Base-by-base conservation (phyloP, 2,888 invertebrate genomes). In the Campopleginae sp. region DNA sequence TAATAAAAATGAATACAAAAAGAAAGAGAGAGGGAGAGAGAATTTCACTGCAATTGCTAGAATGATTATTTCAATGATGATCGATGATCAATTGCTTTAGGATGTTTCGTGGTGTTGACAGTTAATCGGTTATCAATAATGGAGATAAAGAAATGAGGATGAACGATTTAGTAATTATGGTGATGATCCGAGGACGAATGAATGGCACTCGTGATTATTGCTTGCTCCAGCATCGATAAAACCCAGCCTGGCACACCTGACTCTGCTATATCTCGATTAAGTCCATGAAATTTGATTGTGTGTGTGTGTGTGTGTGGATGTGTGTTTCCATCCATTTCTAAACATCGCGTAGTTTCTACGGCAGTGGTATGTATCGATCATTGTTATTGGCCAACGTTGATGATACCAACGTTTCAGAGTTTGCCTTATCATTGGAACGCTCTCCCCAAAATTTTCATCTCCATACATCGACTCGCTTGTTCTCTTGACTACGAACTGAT, bases 301-400 rank as follows among this genome's bases (percentile, higher is more conserved):
- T 27, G n/a, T n/a, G n/a, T n/a, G n/a, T n/a, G n/a, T n/a, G n/a
- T n/a, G n/a, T n/a, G n/a, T n/a, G n/a, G n/a, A n/a, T n/a, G n/a
- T n/a, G 58, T 58, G 14, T 27, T 27, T 8, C 8, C 31, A 31
- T 17, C 33, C n/a, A 46, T 23, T 51, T 19, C 42, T 58, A 33
- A 76, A 61, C 63, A 38, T 65, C n/a, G n/a, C n/a, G n/a, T 58
- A 70, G 19, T 72, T n/a, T 63, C 48, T 65, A 48, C 19, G 76
- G 14, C 1, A 19, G 63, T 58, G 38, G 65, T 51, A 71, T 33
- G 44, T 44, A 76, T 72, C 61, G 61, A 70, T 68, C 61, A 61
- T n/a, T 31, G 72, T 84, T 80, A 80, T 80, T 66, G 77, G 77
- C 58, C 65, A 76, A 80, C 72, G 77, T 72, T 65, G 80, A 48